phyloP scores from a whole-genome alignment of 2,888 invertebrate genomes.

The Erebia aethiops region DNA sequence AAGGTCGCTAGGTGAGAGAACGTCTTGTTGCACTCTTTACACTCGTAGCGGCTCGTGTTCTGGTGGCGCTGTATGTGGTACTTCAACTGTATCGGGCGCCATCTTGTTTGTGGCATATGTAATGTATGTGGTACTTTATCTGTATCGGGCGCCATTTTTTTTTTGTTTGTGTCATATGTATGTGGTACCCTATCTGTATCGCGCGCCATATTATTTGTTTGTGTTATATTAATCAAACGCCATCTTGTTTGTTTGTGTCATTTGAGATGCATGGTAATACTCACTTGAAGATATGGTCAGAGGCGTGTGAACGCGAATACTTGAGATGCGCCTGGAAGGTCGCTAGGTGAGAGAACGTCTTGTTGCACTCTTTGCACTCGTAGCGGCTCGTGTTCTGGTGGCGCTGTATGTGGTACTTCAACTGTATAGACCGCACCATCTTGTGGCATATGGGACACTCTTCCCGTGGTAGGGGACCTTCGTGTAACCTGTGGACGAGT shows the following conservation, averaged over 20 bases:
- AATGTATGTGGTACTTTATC: no score
- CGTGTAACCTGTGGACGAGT: conserved; percentile 59
- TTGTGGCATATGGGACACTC: conserved; percentile 73
- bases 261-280: conserved; percentile 44
- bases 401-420: conserved; percentile 71
- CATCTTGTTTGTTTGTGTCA: conserved; percentile 65
- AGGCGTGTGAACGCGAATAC: conserved; percentile 70
- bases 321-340: conserved; percentile 74
- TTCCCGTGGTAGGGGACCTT: conserved; percentile 66
- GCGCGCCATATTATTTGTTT: conserved; percentile 59
- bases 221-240: no score
- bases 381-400: conserved; percentile 63
- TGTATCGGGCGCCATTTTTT: no score
- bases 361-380: conserved; percentile 68
- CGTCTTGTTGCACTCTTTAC: no score
- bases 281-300: conserved; percentile 71
- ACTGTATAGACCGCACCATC: conserved; percentile 67
- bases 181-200: no score
- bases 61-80: no score
- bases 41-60: no score
- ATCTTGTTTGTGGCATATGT: no score
- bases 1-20: no score
- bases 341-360: conserved; percentile 68
- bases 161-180: no score
- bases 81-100: no score